These are phyloP conservation scores for Lycophotia porphyrea DNA, from an alignment of 2,888 invertebrate species.

Conservation along the genomic window DNA sequence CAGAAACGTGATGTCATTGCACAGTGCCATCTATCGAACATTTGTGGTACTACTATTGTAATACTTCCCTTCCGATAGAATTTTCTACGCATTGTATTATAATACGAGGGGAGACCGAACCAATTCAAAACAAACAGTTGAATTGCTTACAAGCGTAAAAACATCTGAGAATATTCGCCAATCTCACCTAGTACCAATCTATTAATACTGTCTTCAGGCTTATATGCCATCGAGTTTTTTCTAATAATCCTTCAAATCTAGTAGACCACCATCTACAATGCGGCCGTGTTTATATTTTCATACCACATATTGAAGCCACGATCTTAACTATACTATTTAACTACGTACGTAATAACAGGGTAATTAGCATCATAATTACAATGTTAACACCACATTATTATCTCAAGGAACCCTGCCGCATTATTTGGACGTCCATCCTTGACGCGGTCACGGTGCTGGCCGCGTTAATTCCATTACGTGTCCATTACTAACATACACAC, in stretches of 20 bases:
- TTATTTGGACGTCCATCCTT: conserved; percentile 67
- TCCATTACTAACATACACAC: conserved; percentile 35
- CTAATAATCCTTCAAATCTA: background rate
- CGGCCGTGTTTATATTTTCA: background rate
- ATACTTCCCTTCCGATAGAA: background rate
- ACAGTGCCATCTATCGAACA: conserved; percentile 19
- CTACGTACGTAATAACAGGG: conserved; percentile 17
- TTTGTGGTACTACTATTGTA: conserved; percentile 14
- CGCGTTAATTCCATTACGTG: conserved; percentile 62
- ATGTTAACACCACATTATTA: conserved; percentile 20
- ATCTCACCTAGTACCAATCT: background rate
- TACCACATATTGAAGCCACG: background rate
- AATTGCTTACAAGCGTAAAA: too few relatives aligned
- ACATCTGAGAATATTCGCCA: background rate
- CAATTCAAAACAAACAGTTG: background rate
- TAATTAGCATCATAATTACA: conserved; percentile 47
- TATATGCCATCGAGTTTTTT: background rate
- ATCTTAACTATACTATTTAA: conserved; percentile 13
- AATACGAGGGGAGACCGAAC: background rate
- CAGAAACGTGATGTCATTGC: conserved; percentile 29
- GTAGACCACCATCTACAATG: background rate
- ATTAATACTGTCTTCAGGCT: background rate
- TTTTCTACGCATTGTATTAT: background rate
- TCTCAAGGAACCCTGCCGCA: conserved; percentile 50
- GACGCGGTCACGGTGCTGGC: conserved; percentile 65